Evolutionary conservation across 2,888 invertebrate species (phyloP).

Genomic region (Pseudolycoriella hygida): DNA sequence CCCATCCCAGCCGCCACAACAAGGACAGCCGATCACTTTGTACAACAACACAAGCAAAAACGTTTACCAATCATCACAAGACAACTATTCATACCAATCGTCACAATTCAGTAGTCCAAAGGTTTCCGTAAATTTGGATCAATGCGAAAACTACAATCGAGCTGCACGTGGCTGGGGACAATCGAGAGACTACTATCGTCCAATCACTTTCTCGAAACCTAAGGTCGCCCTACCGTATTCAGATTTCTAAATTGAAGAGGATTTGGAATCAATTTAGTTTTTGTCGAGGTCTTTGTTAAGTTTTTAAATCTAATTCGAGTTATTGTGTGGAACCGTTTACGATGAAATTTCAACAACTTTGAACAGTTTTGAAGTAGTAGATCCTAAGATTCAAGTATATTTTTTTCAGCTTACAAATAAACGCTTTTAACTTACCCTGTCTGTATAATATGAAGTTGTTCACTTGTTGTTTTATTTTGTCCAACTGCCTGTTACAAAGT

Average conservation of each 20-base stretch:
- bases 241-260: conserved; percentile 30
- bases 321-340: too few species aligned
- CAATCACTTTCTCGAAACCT: conserved; percentile 49
- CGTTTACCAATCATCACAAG: neutral
- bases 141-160: conserved; percentile 50
- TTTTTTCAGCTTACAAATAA: too few species aligned
- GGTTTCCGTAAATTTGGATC: neutral
- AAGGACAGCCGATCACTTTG: neutral
- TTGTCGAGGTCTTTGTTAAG: too few species aligned
- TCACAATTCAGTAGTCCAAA: conserved; percentile 1
- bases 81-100: conserved; percentile 5
- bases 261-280: too few species aligned
- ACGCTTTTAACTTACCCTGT: too few species aligned
- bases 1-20: neutral
- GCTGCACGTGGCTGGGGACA: conserved; percentile 71
- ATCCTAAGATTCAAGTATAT: too few species aligned
- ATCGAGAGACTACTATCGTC: conserved; percentile 47
- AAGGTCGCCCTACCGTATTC: conserved; percentile 27
- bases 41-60: conserved; percentile 2
- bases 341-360: too few species aligned
- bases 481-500: too few species aligned
- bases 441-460: too few species aligned
- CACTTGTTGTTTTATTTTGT: too few species aligned
- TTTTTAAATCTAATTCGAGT: too few species aligned
- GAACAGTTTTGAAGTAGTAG: too few species aligned